These are phyloP conservation scores for Vulpes ferrilata DNA, from an alignment of 2,113 vertebrate species.

Conservation along the genomic window DNA sequence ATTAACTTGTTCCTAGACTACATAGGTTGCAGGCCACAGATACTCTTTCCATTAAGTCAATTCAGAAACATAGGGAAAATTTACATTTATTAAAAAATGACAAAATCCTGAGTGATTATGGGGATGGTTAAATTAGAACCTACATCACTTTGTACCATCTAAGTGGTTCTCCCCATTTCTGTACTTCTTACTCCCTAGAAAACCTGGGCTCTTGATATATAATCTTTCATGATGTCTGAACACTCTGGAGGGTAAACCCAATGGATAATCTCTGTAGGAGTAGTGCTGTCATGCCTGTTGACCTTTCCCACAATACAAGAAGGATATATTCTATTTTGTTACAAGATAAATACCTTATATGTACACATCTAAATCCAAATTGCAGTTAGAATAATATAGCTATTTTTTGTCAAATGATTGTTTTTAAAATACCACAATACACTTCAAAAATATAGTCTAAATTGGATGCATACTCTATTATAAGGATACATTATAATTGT, in stretches of 20 bases:
- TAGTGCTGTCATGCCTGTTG: not conserved
- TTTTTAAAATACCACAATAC: not conserved
- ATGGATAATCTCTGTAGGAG: not conserved
- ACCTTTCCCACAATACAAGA: not conserved
- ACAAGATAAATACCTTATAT: not conserved
- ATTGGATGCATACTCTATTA: not conserved
- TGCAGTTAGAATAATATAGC: not conserved
- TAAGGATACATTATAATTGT: not conserved
- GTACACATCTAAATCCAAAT: not conserved
- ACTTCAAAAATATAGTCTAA: not conserved
- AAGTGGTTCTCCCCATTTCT: not conserved
- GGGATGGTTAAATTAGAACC: not conserved
- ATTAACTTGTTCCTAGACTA: not conserved
- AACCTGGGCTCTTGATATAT: not conserved
- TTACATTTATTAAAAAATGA: not conserved
- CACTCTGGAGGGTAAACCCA: rapidly evolving
- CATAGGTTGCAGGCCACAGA: not conserved
- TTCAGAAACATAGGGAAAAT: not conserved
- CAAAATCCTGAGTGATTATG: not conserved
- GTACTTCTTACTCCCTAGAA: not conserved
- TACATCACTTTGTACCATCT: rapidly evolving
- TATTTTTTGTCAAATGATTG: not conserved
- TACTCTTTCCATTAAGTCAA: not conserved
- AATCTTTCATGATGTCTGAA: not conserved
- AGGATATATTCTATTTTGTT: not conserved